Base-by-base conservation (phyloP, 2,113 vertebrate species). In the Megalops atlanticus region DNA sequence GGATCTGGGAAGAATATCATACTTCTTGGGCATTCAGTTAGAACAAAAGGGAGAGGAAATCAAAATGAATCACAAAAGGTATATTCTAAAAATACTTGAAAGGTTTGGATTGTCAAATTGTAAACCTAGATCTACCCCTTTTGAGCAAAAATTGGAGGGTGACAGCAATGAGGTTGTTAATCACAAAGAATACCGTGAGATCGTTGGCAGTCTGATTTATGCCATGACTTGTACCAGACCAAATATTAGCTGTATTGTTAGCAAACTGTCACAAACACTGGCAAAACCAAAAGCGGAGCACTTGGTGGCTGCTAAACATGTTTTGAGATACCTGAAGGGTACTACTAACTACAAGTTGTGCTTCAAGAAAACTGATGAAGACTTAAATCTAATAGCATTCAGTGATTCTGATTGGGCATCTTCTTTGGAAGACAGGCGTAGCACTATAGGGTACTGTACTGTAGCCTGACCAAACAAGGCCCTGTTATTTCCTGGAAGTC, bases 21-120 rank as follows among this genome's bases (percentile, higher is more conserved):
- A 79, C 76, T 84, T 88, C 36, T 15, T 80, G 12, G 87, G 78
- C 2, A 88, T 84, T 64, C 16, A 86, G 39, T 87, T 87, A 84
- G 64, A 80, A n/a, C 74, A 85, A 1, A 86, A 39, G 64, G 36
- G 36, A 52, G 47, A 36, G 15, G 24, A 81, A 82, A 38, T 80
- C 21, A 77, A 74, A 69, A 84, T 85, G 76, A 83, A 64, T 12
- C 84, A 82, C 16, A 73, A 72, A 14, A 80, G 18, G 64, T 85
- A 75, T 58, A 85, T 83, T 2, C 1, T 5, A 47, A 84, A 81
- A 40, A 79, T 79, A 16, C 52, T 83, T 27, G 72, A 75, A 24
- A 81, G 45, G 31, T 81, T 81, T 33, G 76, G 64, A 31, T 78
- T 84, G 81, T 78, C 74, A 64, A 40, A 88, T 4, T 88, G 81